phyloP scores from a whole-genome alignment of 1,140 invertebrate species.

The Acyrthosiphon pisum region DNA sequence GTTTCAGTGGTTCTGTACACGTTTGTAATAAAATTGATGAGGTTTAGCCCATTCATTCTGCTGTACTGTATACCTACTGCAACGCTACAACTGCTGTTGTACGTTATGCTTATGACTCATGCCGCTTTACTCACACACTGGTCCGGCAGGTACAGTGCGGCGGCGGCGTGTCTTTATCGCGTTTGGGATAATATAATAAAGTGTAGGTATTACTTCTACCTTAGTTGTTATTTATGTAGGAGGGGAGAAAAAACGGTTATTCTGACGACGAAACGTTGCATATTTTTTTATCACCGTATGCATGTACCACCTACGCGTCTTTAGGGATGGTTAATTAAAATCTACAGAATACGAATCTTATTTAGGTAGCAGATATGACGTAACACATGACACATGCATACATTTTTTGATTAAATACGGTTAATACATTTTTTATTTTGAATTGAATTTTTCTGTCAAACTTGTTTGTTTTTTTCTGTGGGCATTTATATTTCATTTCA shows the following conservation, averaged over 20 bases:
- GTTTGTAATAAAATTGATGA: conserved; percentile 40
- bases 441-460: background rate
- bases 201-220: conserved; percentile 6
- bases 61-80: background rate
- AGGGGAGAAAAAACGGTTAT: conserved; percentile 43
- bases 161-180: background rate
- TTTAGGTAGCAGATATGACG: background rate
- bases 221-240: background rate
- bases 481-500: conserved; percentile 20
- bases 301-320: background rate
- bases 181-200: conserved; percentile 23
- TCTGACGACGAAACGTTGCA: background rate
- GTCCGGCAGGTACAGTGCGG: background rate
- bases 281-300: background rate
- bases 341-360: background rate
- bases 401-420: background rate
- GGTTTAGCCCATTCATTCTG: conserved; percentile 36
- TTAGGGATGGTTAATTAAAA: background rate
- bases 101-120: conserved; percentile 37
- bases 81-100: conserved; percentile 23
- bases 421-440: background rate
- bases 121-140: background rate
- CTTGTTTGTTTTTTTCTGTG: conserved; percentile 38
- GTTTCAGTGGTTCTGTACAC: background rate
- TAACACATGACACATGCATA: background rate